Base-by-base conservation (phyloP, 2,797 vertebrate species). In the Coregonus suidteri region DNA sequence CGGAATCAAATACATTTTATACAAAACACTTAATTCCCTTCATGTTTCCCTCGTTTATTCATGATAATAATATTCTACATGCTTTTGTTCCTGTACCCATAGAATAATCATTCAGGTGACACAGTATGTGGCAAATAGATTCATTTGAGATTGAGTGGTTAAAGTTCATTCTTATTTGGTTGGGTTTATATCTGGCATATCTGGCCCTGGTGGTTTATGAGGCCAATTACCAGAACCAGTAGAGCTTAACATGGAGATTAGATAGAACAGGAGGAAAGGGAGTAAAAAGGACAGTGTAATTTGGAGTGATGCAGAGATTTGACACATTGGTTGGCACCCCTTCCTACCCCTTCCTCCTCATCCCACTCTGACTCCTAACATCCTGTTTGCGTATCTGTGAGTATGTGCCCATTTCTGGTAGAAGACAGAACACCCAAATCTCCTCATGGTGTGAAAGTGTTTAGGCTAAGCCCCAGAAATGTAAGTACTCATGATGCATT, bases 161-260 rank as follows among this genome's bases (percentile, higher is more conserved):
- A 3, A 25, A 64, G 59, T 25, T 64, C 7, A 64, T 64, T 64
- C 59, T 30, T 13, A 64, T 18, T 25, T 3, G 20, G 59, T 9
- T 25, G 59, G 6, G 20, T 64, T 64, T 64, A 64, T 64, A 25
- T 64, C 25, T 64, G 20, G 59, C 59, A 64, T 64, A 25, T 64
- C 25, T 64, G 20, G 59, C 59, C 59, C 25, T 4, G 20, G 7
- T 75, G 78, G 79, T 73, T 25, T 51, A 85, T 80, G 59, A 54
- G 74, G 66, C 76, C 83, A 87, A 83, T 85, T 85, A 82, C 78
- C 75, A 78, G 62, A 83, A 25, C 70, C 76, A 83, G 31, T 54
- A 14, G 81, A 84, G 83, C 79, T 73, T 81, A 81, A 74, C 59
- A 64, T 3, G 6, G 59, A 64, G 59, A 64, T 64, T 25, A 64